These are phyloP conservation scores for Aproaerema taeniolella DNA, from an alignment of 2,888 invertebrate species.

Conservation along the genomic window DNA sequence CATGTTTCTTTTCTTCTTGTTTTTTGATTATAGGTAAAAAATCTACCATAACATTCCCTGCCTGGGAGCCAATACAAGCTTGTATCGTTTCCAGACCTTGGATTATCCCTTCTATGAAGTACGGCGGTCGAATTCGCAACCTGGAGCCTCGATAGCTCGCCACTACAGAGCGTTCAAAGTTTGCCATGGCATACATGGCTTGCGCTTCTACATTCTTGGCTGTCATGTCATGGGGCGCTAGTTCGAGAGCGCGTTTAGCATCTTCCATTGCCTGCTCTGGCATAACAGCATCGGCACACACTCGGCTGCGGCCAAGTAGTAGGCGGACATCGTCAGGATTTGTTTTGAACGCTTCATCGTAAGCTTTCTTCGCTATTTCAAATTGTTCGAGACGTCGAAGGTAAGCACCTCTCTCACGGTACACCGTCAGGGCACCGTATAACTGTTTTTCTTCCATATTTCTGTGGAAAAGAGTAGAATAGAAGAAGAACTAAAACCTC, in stretches of 20 bases:
- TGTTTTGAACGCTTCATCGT: conserved; percentile 55
- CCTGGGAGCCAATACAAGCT: conserved; percentile 63
- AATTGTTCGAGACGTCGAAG: conserved; percentile 64
- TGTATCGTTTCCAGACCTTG: conserved; percentile 67
- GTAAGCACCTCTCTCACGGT: conserved; percentile 61
- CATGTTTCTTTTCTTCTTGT: conserved; percentile 37
- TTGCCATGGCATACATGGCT: conserved; percentile 66
- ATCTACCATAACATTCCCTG: conserved; percentile 61
- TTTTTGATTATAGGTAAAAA: conserved; percentile 62
- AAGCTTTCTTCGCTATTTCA: conserved; percentile 59
- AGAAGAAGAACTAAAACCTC: no score
- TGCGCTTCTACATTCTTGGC: conserved; percentile 66
- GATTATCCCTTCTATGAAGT: conserved; percentile 66
- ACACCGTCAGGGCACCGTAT: conserved; percentile 59
- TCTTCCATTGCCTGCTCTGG: conserved; percentile 61
- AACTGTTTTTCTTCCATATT: conserved; percentile 59
- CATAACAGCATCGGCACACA: conserved; percentile 61
- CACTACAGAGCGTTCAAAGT: conserved; percentile 65
- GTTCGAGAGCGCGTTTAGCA: conserved; percentile 59
- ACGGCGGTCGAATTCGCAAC: conserved; percentile 54
- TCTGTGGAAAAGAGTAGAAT: no score
- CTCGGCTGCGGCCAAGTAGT: conserved; percentile 60
- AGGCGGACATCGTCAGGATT: conserved; percentile 53
- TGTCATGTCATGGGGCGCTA: conserved; percentile 59
- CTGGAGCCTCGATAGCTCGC: conserved; percentile 60